phyloP scores from a whole-genome alignment of 2,888 invertebrate genomes.

The Tipula lateralis region DNA sequence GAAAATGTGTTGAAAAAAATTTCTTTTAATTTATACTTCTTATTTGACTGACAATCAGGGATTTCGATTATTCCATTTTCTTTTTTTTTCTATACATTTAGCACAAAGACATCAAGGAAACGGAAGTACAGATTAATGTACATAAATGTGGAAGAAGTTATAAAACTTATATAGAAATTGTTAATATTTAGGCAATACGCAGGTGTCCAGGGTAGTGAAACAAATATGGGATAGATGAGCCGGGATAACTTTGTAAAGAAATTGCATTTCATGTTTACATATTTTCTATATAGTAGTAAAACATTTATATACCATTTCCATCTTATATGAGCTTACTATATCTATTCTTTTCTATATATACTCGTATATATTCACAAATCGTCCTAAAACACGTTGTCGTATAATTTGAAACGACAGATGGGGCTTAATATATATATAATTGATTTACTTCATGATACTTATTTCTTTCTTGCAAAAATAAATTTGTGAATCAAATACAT shows the following conservation, averaged over 20 bases:
- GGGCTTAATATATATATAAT: too few relatives aligned
- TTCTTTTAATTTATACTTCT: not conserved
- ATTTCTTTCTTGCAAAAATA: too few relatives aligned
- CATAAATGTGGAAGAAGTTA: not conserved
- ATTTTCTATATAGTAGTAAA: not conserved
- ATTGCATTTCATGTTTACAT: not conserved
- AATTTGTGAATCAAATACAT: too few relatives aligned
- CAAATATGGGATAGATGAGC: not conserved
- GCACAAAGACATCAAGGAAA: not conserved
- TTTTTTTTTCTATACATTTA: not conserved
- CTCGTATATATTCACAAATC: not conserved
- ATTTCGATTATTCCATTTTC: conserved; percentile 2
- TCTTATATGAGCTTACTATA: not conserved
- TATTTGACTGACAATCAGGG: conserved; percentile 9
- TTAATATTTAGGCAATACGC: not conserved
- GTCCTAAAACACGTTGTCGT: not conserved
- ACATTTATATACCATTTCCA: not conserved
- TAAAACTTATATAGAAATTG: not conserved
- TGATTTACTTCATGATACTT: too few relatives aligned
- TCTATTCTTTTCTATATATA: too few relatives aligned
- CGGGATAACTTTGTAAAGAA: not conserved
- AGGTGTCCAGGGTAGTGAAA: not conserved
- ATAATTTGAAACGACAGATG: not conserved
- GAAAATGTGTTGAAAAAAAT: not conserved
- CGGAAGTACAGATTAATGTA: too few relatives aligned